Base-by-base conservation (phyloP, 2,888 invertebrate genomes). In the Diarsia mendica region DNA sequence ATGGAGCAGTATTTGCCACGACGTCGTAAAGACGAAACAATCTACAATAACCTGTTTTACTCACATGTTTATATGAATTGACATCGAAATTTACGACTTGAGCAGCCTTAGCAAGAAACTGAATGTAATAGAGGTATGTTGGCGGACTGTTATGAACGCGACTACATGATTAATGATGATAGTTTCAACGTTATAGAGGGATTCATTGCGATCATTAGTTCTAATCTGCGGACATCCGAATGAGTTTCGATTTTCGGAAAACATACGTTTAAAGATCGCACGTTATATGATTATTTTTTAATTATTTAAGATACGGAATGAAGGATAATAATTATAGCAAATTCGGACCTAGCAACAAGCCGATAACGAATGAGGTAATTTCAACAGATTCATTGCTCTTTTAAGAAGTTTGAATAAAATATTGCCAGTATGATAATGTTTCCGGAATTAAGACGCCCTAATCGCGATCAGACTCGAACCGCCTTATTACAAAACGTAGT, bases 41-140 rank as follows among this genome's bases (percentile, higher is more conserved):
- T 78, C 82, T 70, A 81, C 77, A 74, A 77, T 79, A 87, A 84
- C 74, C 71, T 75, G 80, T 81, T 75, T 15, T 63, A 69, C 60
- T 64, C 55, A 53, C 58, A 60, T 71, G 67, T 76, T 63, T 67
- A 71, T 75, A 79, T 67, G 70, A 76, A 77, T 75, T 79, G 68
- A 58, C 75, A 80, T 68, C 64, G 33, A 53, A 76, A 76, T 83
- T 76, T 68, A 78, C 58, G 76, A 73, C 69, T 63, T 23, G 46
- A 65, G 44, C 60, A 60, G 53, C n/a, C 61, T 61, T 65, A 77
- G 28, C 65, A 53, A 85, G 66, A 75, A 66, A 67, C 60, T 63
- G 53, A 85, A 68, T 72, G 67, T 72, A 79, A 74, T 60, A 72
- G 58, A 72, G 61, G n/a, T 72, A 74, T 55, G 74, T 74, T 70